Evolutionary conservation across 1,140 invertebrate genomes (phyloP), one percentile per base, ranked within the genome.

Genomic region (Aradophagus sp.): DNA sequence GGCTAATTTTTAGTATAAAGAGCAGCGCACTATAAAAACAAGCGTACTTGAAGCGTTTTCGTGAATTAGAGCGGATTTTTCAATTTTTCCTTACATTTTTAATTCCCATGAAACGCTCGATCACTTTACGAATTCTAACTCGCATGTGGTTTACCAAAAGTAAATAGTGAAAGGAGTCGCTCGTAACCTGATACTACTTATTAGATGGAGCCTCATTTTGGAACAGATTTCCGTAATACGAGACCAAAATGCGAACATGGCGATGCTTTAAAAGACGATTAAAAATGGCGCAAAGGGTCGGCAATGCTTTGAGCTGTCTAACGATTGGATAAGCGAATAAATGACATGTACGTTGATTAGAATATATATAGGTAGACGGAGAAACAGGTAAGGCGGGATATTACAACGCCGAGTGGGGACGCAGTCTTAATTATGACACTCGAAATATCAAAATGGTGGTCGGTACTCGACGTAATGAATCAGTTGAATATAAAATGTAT

Each of bases 271-370:
- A 58, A 44, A 12, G n/a, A 61, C 52, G 52, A 32, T 23, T 36
- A 75, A 74, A 78, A 76, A 79, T 79, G 77, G 78, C 74, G 76
- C 56, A 62, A 41, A 65, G 56, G 61, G 74, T 61, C 63, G 61
- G 61, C 61, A 45, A 48, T 20, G 74, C 77, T 80, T 82, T 79
- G 78, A 80, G 77, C 77, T 79, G 76, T 82, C 77, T 73, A 61
- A 69, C 77, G 52, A 77, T 80, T 81, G 80, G 78, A 78, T 65
- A 72, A 65, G 74, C 76, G 75, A 78, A 78, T 76, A 73, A 78
- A 80, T 70, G 73, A 50, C 42, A 48, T 58, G 44, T 72, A 76
- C 76, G 76, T 77, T 75, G 47, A 55, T 53, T 68, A 38, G 77
- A n/a, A 75, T 77, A 69, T 76, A 71, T 68, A 72, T 70, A 75